A percentile compares a stretch with the other conserved stretches of the same genome.
These are phyloP conservation scores for Pseudomugil tenellus DNA, from an alignment of 2,797 vertebrate species.

Conservation along the genomic window DNA sequence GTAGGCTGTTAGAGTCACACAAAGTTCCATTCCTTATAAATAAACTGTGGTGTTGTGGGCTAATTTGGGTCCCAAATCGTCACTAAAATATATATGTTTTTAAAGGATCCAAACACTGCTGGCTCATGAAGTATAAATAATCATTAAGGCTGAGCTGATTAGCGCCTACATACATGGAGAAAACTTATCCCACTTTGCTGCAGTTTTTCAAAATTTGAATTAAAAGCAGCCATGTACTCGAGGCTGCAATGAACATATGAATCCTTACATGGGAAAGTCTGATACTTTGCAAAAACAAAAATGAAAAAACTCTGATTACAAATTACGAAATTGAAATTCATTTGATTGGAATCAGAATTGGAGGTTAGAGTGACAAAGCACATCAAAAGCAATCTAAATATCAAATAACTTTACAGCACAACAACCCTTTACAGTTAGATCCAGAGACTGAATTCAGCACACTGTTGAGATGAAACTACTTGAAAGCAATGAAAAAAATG, in stretches of 20 bases:
- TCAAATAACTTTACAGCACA: slow-evolving; percentile 36
- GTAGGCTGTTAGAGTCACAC: no score
- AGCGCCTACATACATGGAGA: not conserved
- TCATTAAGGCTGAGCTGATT: not conserved
- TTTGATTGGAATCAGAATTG: slow-evolving; percentile 50
- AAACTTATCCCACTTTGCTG: not conserved
- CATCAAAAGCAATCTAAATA: slow-evolving; percentile 59
- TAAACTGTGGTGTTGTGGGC: no score
- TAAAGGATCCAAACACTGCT: no score
- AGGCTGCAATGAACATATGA: slow-evolving; percentile 17
- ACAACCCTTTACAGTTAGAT: slow-evolving; percentile 14
- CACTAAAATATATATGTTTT: no score
- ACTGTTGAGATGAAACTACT: not conserved
- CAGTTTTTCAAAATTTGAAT: slow-evolving; percentile 7
- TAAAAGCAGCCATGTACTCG: slow-evolving; percentile 7
- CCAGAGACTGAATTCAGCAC: slow-evolving; percentile 22
- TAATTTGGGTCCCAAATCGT: no score
- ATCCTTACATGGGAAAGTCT: slow-evolving; percentile 14
- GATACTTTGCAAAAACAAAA: slow-evolving; percentile 36
- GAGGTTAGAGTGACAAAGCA: slow-evolving; percentile 49
- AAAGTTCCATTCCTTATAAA: no score
- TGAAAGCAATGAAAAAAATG: slow-evolving; percentile 10
- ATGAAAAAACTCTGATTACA: no score
- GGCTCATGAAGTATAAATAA: not conserved
- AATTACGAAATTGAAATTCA: slow-evolving; percentile 51